These are phyloP conservation scores for Pomacea maculata DNA, from an alignment of 1,140 invertebrate genomes.

Conservation along the genomic window DNA sequence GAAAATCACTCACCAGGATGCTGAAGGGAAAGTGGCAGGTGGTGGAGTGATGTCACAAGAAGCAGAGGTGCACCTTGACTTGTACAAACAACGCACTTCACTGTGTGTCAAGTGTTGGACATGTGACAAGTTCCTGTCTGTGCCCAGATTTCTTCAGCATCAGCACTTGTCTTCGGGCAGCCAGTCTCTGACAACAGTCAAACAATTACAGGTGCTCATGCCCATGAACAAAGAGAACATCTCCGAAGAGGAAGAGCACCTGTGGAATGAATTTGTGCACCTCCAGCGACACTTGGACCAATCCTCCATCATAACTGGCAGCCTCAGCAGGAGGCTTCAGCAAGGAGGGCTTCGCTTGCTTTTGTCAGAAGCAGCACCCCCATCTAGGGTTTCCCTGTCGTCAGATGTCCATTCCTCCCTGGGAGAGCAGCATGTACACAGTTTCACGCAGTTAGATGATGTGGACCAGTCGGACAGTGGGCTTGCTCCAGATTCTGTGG, in stretches of 20 bases:
- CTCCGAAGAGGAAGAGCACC: slow-evolving; percentile 40
- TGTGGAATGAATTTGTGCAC: slow-evolving; percentile 52
- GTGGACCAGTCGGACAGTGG: neutral
- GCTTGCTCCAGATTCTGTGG: neutral
- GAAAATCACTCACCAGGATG: slow-evolving; percentile 29
- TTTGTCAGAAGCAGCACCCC: neutral
- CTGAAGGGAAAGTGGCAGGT: neutral
- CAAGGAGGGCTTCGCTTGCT: neutral
- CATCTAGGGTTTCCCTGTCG: neutral
- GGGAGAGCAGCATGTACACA: neutral
- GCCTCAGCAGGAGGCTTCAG: slow-evolving; percentile 16
- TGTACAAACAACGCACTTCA: slow-evolving; percentile 49
- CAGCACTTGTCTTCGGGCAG: slow-evolving; percentile 41
- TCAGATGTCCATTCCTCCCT: neutral
- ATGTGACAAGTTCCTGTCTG: slow-evolving; percentile 53
- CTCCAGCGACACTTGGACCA: slow-evolving; percentile 28
- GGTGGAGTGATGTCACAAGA: slow-evolving; percentile 34
- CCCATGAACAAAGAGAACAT: slow-evolving; percentile 39
- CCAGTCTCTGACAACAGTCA: slow-evolving; percentile 39
- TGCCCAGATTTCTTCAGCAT: slow-evolving; percentile 53
- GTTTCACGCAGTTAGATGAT: neutral
- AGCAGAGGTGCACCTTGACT: slow-evolving; percentile 53
- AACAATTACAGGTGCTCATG: slow-evolving; percentile 40
- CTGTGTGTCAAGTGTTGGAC: slow-evolving; percentile 53
- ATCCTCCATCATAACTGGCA: slow-evolving; percentile 11